A percentile compares a stretch with the other conserved stretches of the same genome.
Evolutionary conservation across 2,113 vertebrate species (phyloP).

Genomic region (Pseudolaguvia tuberculata): DNA sequence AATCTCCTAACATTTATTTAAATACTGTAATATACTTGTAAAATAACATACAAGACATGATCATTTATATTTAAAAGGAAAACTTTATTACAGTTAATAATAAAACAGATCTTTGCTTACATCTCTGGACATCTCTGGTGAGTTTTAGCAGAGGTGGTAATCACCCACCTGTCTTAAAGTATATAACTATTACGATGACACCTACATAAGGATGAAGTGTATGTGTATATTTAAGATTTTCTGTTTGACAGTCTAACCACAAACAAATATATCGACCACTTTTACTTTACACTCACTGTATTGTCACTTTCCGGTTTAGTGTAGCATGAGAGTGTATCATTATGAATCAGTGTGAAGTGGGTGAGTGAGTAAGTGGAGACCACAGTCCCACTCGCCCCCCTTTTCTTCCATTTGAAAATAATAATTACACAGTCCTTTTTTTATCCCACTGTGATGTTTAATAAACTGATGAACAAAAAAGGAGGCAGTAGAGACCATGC

Average conservation of each 20-base stretch:
- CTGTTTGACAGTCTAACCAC: slow-evolving; percentile 44
- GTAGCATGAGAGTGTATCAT: not conserved
- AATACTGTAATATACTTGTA: no score
- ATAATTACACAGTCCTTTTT: slow-evolving; percentile 13
- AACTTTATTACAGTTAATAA: not conserved
- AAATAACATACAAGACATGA: no score
- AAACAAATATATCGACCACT: slow-evolving; percentile 41
- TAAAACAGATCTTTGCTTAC: not conserved
- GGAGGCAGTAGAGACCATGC: not conserved
- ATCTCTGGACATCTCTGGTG: not conserved
- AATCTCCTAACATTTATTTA: not conserved
- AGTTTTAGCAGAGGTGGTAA: slow-evolving; percentile 24
- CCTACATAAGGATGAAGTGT: not conserved
- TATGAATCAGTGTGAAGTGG: slow-evolving; percentile 42
- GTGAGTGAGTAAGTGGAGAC: slow-evolving; percentile 17
- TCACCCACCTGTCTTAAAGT: slow-evolving; percentile 6
- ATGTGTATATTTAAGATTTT: slow-evolving; percentile 32
- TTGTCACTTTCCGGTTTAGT: slow-evolving; percentile 37
- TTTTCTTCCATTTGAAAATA: slow-evolving; percentile 40
- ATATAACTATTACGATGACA: slow-evolving; percentile 10
- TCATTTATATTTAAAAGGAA: not conserved
- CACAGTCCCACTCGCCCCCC: slow-evolving; percentile 27
- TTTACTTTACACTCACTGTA: slow-evolving; percentile 13
- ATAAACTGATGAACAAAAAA: not conserved
- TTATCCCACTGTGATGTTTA: not conserved